These are phyloP conservation scores for Cynoglossus semilaevis DNA, from an alignment of 2,113 vertebrate genomes.

Conservation along the genomic window DNA sequence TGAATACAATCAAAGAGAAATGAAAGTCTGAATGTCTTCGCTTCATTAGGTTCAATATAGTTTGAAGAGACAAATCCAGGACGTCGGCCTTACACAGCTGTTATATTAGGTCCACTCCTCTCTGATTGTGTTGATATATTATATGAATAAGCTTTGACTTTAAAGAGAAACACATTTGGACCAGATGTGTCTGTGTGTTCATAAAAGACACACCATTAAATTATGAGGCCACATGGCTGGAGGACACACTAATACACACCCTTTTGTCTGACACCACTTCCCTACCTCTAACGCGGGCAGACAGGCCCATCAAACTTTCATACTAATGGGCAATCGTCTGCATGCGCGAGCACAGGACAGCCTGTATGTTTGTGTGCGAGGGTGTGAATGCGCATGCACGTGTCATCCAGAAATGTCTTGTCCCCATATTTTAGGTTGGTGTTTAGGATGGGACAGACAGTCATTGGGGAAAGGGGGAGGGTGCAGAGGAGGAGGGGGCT, in stretches of 20 bases:
- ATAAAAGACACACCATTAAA: slow-evolving; percentile 41
- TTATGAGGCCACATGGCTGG: slow-evolving; percentile 32
- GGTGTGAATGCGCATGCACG: slow-evolving; percentile 10
- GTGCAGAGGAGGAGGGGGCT: slow-evolving; percentile 11
- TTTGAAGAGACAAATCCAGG: too few relatives aligned
- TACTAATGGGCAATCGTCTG: slow-evolving; percentile 69
- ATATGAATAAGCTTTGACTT: not conserved
- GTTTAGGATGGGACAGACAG: slow-evolving; percentile 31
- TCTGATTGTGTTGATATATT: too few relatives aligned
- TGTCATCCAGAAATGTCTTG: slow-evolving; percentile 30
- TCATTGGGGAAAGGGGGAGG: slow-evolving; percentile 1
- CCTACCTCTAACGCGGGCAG: slow-evolving; percentile 53
- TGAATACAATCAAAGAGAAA: too few relatives aligned
- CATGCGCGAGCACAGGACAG: slow-evolving; percentile 27
- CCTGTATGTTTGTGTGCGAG: slow-evolving; percentile 14
- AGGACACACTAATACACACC: slow-evolving; percentile 22
- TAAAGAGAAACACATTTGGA: slow-evolving; percentile 25
- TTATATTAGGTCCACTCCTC: too few relatives aligned
- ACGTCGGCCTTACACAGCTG: too few relatives aligned
- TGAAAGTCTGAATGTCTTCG: too few relatives aligned
- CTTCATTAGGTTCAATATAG: too few relatives aligned
- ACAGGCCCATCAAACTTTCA: slow-evolving; percentile 75
- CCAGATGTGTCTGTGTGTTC: slow-evolving; percentile 40
- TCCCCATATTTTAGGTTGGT: slow-evolving; percentile 42
- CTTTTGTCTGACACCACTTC: slow-evolving; percentile 54